These are phyloP conservation scores for Anoplolepis gracilipes DNA, from an alignment of 1,140 invertebrate genomes.

Conservation along the genomic window DNA sequence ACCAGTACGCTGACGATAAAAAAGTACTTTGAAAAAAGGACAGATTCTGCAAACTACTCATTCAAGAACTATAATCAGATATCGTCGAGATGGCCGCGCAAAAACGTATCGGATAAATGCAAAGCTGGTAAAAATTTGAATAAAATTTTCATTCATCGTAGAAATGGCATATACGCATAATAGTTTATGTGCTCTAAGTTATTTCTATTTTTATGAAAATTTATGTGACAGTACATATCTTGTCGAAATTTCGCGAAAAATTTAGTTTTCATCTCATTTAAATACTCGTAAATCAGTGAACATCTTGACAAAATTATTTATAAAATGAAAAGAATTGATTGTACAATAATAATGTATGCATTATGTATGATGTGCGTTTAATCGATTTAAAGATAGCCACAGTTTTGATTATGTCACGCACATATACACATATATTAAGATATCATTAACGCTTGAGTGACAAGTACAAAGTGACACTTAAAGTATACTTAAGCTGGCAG, in stretches of 20 bases:
- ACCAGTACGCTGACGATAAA: background rate
- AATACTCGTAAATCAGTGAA: background rate
- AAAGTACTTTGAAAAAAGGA: conserved; percentile 16
- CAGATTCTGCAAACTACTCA: conserved; percentile 13
- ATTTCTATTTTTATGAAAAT: conserved; percentile 35
- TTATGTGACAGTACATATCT: background rate
- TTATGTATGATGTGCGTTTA: no score
- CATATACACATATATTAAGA: background rate
- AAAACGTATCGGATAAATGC: background rate
- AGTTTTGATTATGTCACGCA: background rate
- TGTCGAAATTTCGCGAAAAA: conserved; percentile 5
- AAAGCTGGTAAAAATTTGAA: conserved; percentile 9
- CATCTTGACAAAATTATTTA: background rate
- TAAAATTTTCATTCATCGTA: conserved; percentile 39
- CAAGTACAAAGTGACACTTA: background rate
- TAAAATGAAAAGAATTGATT: conserved; percentile 9
- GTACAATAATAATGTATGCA: conserved; percentile 24
- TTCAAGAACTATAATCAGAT: conserved; percentile 37
- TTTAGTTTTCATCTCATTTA: background rate
- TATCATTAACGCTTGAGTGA: background rate
- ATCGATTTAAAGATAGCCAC: background rate
- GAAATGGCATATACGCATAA: no score
- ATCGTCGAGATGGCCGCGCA: background rate
- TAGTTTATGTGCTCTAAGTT: background rate
- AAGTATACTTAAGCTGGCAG: background rate